Conservation (phyloP, 92 coral and sea anemone species). For the Phymanthus crucifer region DNA sequence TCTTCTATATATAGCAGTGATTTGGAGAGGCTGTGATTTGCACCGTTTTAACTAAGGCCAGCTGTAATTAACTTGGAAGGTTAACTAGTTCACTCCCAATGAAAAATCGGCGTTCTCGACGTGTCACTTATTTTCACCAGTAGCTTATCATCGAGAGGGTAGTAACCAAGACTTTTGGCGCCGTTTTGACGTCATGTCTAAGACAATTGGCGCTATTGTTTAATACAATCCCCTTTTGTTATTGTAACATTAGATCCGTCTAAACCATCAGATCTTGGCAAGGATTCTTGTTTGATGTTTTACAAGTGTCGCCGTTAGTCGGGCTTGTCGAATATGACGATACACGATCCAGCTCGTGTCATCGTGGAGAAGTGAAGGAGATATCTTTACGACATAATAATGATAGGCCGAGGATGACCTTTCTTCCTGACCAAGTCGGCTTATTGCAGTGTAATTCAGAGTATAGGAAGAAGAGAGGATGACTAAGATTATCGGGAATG, state of each 20-base stretch:
- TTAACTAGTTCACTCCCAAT: conserved; percentile 14
- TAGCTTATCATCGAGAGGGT: conserved; percentile 20
- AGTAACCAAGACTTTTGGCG: conserved; percentile 23
- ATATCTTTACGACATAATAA: not conserved
- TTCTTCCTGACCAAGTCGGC: not conserved
- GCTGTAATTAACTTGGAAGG: conserved; percentile 3
- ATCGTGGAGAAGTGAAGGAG: not conserved
- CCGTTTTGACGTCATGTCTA: conserved; percentile 17
- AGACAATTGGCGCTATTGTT: conserved; percentile 31
- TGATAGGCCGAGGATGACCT: not conserved
- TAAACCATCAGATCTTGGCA: not conserved
- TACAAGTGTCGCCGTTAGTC: not conserved
- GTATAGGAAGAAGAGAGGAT: not conserved
- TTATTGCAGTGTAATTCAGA: not conserved
- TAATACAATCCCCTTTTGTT: conserved; percentile 3
- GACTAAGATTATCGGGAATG: not conserved
- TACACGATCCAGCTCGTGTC: not conserved
- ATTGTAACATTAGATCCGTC: not conserved
- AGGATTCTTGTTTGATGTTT: not conserved
- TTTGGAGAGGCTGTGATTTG: not conserved
- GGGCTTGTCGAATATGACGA: not conserved
- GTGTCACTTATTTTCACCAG: not conserved
- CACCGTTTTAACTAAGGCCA: conserved; percentile 20
- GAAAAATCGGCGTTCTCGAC: not conserved
- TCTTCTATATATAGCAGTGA: conserved; percentile 18